These are phyloP conservation scores for Tetanocera ferruginea DNA, from an alignment of 2,888 invertebrate species.

Conservation along the genomic window DNA sequence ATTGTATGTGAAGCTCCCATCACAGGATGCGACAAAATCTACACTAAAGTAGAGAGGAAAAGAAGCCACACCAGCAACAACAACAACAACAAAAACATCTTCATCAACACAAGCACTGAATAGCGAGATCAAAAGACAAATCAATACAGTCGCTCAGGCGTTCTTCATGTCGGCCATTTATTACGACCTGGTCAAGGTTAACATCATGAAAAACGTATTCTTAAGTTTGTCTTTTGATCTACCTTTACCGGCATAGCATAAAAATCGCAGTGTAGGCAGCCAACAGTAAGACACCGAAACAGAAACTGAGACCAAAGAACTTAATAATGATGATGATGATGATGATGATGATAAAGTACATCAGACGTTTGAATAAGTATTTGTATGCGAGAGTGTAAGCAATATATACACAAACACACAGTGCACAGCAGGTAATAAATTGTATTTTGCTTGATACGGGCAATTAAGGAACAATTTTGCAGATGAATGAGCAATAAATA, in stretches of 20 bases:
- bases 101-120: constrained; percentile 1
- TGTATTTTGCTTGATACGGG: constrained; percentile 67
- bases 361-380: constrained; percentile 26
- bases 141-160: constrained; percentile 51
- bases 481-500: constrained; percentile 68
- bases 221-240: constrained; percentile 12
- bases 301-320: neutral
- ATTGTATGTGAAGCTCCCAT: too few relatives aligned
- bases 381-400: neutral
- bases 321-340: constrained; percentile 45
- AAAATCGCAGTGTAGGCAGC: constrained; percentile 49
- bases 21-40: too few relatives aligned
- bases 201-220: constrained; percentile 20
- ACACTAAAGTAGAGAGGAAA: neutral
- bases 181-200: constrained; percentile 65
- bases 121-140: constrained; percentile 64
- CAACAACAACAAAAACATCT: neutral
- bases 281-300: neutral
- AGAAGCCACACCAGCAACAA: neutral
- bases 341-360: constrained; percentile 45
- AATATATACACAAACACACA: constrained; percentile 11
- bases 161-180: constrained; percentile 30
- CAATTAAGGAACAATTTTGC: constrained; percentile 68
- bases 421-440: constrained; percentile 64
- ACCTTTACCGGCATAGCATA: constrained; percentile 48